Conservation (phyloP, 2,888 invertebrate species). For the Ornithoptera priamus region DNA sequence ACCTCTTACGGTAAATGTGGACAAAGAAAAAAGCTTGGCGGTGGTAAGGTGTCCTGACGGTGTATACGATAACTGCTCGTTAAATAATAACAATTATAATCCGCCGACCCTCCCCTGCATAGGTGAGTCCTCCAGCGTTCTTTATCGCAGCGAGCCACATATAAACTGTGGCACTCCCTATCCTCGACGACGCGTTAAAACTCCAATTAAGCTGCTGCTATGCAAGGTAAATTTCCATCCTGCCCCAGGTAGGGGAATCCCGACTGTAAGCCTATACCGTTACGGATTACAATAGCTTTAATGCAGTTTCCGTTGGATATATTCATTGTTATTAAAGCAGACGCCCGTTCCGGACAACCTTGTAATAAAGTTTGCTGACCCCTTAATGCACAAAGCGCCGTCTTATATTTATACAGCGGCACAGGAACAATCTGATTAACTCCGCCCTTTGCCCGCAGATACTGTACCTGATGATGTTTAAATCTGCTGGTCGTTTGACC, state of each 20-base stretch:
- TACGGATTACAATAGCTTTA: neutral
- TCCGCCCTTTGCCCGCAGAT: too few relatives aligned
- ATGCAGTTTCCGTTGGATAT: conserved; percentile 35
- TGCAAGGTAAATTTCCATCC: conserved; percentile 35
- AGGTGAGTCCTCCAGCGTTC: too few relatives aligned
- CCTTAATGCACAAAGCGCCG: conserved; percentile 31
- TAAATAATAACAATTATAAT: too few relatives aligned
- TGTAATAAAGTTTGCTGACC: conserved; percentile 43
- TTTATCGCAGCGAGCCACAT: neutral
- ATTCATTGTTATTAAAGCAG: conserved; percentile 47
- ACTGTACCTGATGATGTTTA: too few relatives aligned
- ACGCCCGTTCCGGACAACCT: conserved; percentile 31
- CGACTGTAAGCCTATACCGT: conserved; percentile 21
- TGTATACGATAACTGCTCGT: too few relatives aligned
- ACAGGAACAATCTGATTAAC: too few relatives aligned
- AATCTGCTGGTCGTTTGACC: too few relatives aligned
- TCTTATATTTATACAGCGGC: neutral
- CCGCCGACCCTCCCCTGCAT: too few relatives aligned
- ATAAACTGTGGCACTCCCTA: conserved; percentile 35
- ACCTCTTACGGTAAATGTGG: too few relatives aligned
- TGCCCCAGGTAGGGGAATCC: conserved; percentile 3
- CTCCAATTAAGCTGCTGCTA: conserved; percentile 50
- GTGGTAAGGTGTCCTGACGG: too few relatives aligned
- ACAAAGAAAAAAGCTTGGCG: too few relatives aligned
- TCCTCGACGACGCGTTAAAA: conserved; percentile 48